phyloP scores from a whole-genome alignment of 2,113 vertebrate species.

The Syngnathoides biaculeatus region DNA sequence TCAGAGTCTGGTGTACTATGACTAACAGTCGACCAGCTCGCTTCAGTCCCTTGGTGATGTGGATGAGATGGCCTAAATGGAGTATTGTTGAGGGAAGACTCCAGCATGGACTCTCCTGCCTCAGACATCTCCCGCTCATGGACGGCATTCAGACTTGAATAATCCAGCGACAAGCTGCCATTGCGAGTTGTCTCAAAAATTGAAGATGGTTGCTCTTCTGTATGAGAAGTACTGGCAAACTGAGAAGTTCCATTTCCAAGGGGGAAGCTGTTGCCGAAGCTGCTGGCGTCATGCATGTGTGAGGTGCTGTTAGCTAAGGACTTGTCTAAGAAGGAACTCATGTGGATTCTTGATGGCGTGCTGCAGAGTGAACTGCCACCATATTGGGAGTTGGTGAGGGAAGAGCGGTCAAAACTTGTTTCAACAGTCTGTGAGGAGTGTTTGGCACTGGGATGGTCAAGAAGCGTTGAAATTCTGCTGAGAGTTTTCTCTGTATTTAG shows the following conservation, averaged over 20 bases:
- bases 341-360: conserved; percentile 24
- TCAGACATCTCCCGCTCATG: conserved; percentile 36
- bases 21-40: conserved; percentile 30
- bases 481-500: conserved; percentile 21
- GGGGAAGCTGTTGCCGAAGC: conserved; percentile 39
- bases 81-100: conserved; percentile 56
- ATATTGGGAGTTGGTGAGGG: conserved; percentile 24
- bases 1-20: conserved; percentile 50
- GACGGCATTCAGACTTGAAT: conserved; percentile 47
- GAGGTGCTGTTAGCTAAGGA: conserved; percentile 25
- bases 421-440: conserved; percentile 17
- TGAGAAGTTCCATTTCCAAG: conserved; percentile 33
- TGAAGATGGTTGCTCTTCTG: conserved; percentile 31
- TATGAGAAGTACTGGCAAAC: conserved; percentile 26
- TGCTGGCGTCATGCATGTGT: conserved; percentile 27
- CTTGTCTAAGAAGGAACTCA: conserved; percentile 43
- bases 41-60: conserved; percentile 33
- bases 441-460: conserved; percentile 32
- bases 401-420: not conserved
- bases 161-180: conserved; percentile 30
- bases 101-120: conserved; percentile 45
- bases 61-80: conserved; percentile 21
- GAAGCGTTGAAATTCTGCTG: not conserved
- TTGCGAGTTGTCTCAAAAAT: conserved; percentile 41
- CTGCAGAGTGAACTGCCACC: conserved; percentile 28